phyloP scores from a whole-genome alignment of 2,113 vertebrate species.

The Cygnus buccinator region DNA sequence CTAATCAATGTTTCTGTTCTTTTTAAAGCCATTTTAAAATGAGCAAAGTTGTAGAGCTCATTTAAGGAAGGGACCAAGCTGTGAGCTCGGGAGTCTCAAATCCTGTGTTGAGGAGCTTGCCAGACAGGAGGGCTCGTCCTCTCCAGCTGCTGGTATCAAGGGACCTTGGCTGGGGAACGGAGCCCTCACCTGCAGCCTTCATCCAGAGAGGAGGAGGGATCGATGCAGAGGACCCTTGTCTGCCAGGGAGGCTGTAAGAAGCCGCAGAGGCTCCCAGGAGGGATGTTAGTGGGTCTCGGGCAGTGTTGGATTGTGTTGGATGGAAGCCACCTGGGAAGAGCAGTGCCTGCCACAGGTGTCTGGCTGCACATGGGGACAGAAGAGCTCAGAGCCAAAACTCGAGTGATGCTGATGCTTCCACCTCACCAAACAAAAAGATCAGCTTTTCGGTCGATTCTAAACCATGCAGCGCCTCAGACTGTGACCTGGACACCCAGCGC shows the following conservation, averaged over 20 bases:
- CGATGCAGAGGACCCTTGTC: background rate
- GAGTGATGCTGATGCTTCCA: background rate
- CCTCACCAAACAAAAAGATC: background rate
- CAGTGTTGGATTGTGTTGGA: background rate
- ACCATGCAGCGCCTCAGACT: fast-evolving
- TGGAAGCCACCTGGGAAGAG: background rate
- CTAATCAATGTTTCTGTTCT: background rate
- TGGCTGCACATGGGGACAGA: background rate
- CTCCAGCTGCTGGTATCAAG: background rate
- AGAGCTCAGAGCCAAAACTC: background rate
- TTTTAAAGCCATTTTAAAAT: background rate
- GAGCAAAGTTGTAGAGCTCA: background rate
- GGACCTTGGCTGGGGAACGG: background rate
- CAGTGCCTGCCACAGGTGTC: background rate
- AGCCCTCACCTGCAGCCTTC: background rate
- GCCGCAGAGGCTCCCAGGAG: background rate
- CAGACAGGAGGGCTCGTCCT: background rate
- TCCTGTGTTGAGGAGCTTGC: background rate
- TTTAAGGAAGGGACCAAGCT: background rate
- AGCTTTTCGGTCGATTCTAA: background rate
- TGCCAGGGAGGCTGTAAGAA: background rate
- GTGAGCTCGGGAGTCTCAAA: background rate
- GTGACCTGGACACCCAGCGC: background rate
- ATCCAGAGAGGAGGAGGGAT: background rate
- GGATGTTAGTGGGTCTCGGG: background rate